A percentile compares a stretch with the other conserved stretches of the same genome.
Conservation (phyloP, 2,113 vertebrate genomes). For the Herpailurus yagouaroundi region DNA sequence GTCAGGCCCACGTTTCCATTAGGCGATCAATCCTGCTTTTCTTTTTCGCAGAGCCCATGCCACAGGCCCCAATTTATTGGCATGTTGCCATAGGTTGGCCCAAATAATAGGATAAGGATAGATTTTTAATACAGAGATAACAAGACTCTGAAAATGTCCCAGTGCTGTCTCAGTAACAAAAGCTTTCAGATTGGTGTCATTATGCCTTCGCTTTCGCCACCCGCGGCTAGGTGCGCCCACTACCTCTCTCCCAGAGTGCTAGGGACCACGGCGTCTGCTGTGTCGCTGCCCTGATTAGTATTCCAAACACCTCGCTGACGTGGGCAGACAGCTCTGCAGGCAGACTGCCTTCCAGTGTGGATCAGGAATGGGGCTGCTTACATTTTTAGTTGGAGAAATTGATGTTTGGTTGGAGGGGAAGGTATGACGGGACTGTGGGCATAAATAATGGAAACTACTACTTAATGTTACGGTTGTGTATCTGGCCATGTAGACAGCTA, state of each 20-base stretch:
- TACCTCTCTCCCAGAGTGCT: not conserved
- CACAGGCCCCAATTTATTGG: not conserved
- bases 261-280: accelerated
- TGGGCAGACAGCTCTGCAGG: not conserved
- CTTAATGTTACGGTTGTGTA: not conserved
- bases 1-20: not conserved
- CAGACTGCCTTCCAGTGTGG: not conserved
- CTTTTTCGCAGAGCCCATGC: not conserved
- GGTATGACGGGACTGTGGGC: not conserved
- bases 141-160: not conserved
- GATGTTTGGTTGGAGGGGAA: not conserved
- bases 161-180: not conserved
- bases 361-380: too few relatives aligned
- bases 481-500: not conserved
- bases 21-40: not conserved
- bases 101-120: not conserved
- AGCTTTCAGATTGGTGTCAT: not conserved
- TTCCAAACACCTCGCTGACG: accelerated
- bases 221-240: accelerated
- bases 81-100: not conserved
- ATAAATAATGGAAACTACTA: not conserved
- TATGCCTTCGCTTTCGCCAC: not conserved
- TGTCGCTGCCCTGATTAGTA: accelerated
- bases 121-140: not conserved
- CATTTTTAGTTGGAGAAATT: not conserved